Evolutionary conservation across 2,888 invertebrate species (phyloP).

Genomic region (Silvanus unidentatus): DNA sequence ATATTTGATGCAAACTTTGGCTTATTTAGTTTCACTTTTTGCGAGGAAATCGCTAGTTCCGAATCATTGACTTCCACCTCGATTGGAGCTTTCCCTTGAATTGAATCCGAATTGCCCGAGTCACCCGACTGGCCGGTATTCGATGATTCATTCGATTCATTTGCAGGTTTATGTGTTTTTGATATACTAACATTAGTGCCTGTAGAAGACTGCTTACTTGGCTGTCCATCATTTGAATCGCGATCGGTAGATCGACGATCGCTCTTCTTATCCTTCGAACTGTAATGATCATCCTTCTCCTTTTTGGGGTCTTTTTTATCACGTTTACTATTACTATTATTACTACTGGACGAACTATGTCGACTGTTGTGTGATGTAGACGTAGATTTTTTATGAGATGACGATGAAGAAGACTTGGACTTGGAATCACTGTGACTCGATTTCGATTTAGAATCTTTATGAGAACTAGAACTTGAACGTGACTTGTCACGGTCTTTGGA

Average conservation of each 20-base stretch:
- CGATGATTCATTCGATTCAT: neutral
- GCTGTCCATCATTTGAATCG: slow-evolving; percentile 70
- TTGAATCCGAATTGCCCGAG: slow-evolving; percentile 38
- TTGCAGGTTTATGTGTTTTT: neutral
- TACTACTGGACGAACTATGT: slow-evolving; percentile 19
- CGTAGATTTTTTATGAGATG: slow-evolving; percentile 21
- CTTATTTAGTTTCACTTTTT: slow-evolving; percentile 46
- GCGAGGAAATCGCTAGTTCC: slow-evolving; percentile 9
- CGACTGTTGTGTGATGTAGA: slow-evolving; percentile 18
- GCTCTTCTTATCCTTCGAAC: slow-evolving; percentile 57
- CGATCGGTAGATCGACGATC: slow-evolving; percentile 70
- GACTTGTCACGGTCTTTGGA: slow-evolving; percentile 24
- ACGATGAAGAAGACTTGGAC: slow-evolving; percentile 18
- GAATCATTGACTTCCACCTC: slow-evolving; percentile 11
- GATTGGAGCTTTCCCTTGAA: slow-evolving; percentile 17
- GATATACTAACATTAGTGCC: neutral
- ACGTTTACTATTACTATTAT: slow-evolving; percentile 26
- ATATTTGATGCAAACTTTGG: slow-evolving; percentile 65
- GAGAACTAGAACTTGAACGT: slow-evolving; percentile 19
- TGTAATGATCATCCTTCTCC: slow-evolving; percentile 65
- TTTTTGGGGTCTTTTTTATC: slow-evolving; percentile 29
- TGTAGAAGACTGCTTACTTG: slow-evolving; percentile 35
- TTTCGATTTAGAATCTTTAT: slow-evolving; percentile 31
- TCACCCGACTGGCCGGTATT: slow-evolving; percentile 31
- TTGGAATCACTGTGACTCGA: slow-evolving; percentile 31